Conservation (phyloP, 2,888 invertebrate genomes). For the Scrobipalpa atriplicella region DNA sequence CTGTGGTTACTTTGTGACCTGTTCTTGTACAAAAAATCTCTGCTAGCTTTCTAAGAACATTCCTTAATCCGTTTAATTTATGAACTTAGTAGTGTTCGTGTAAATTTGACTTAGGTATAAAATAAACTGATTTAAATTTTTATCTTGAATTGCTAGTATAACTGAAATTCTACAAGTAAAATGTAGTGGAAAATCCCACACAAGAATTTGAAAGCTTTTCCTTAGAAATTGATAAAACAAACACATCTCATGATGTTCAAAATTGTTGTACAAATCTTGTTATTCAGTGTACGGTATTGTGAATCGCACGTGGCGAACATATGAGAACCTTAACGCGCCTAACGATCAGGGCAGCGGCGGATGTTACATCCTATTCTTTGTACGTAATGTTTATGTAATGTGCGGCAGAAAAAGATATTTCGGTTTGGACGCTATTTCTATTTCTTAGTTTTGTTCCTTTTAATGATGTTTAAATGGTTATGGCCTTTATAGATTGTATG, state of each 20-base stretch:
- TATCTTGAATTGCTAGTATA: too few relatives aligned
- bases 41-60: too few relatives aligned
- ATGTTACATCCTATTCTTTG: constrained; percentile 11
- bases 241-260: neutral
- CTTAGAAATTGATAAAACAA: too few relatives aligned
- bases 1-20: neutral
- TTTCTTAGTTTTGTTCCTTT: neutral
- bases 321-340: neutral
- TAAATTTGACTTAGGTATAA: too few relatives aligned
- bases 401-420: neutral
- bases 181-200: too few relatives aligned
- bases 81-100: too few relatives aligned
- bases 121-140: too few relatives aligned
- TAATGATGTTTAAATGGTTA: neutral
- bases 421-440: neutral
- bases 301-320: constrained; percentile 4
- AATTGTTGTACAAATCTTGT: neutral
- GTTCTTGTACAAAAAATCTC: neutral
- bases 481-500: neutral
- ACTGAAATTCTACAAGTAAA: too few relatives aligned
- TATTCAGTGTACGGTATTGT: neutral
- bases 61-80: too few relatives aligned
- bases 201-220: too few relatives aligned
- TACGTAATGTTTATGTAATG: constrained; percentile 18
- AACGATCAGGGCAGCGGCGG: constrained; percentile 10